phyloP scores from a whole-genome alignment of 2,888 invertebrate genomes.

The Cybosia mesomella region DNA sequence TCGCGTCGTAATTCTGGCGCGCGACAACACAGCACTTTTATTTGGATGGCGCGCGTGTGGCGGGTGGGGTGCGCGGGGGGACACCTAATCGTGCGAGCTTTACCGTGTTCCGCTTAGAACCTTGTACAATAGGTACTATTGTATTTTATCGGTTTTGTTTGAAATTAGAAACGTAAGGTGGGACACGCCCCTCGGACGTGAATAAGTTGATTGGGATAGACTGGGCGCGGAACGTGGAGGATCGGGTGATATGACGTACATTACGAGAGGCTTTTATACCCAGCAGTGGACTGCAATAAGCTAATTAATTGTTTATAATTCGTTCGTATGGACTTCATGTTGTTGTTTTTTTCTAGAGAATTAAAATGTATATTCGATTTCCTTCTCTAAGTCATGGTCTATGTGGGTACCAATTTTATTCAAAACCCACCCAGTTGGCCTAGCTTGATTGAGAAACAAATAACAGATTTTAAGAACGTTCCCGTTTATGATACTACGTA shows the following conservation, averaged over 20 bases:
- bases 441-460: too few species aligned
- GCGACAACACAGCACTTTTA: conserved; percentile 85
- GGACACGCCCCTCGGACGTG: neutral
- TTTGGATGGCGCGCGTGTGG: conserved; percentile 80
- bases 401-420: too few species aligned
- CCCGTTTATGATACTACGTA: too few species aligned
- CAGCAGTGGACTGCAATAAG: neutral
- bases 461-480: too few species aligned
- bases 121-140: neutral
- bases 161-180: neutral
- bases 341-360: neutral
- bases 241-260: too few species aligned
- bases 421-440: too few species aligned
- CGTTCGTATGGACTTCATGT: neutral
- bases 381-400: neutral
- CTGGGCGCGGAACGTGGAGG: too few species aligned
- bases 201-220: too few species aligned
- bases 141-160: neutral
- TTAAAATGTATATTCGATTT: neutral
- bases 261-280: neutral
- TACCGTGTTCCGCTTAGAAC: conserved; percentile 60
- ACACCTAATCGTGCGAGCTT: conserved; percentile 78
- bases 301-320: neutral
- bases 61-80: conserved; percentile 56
- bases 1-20: conserved; percentile 85